A percentile compares a stretch with the other conserved stretches of the same genome.
These are phyloP conservation scores for Laspeyria flexula DNA, from an alignment of 2,888 invertebrate genomes.

Conservation along the genomic window DNA sequence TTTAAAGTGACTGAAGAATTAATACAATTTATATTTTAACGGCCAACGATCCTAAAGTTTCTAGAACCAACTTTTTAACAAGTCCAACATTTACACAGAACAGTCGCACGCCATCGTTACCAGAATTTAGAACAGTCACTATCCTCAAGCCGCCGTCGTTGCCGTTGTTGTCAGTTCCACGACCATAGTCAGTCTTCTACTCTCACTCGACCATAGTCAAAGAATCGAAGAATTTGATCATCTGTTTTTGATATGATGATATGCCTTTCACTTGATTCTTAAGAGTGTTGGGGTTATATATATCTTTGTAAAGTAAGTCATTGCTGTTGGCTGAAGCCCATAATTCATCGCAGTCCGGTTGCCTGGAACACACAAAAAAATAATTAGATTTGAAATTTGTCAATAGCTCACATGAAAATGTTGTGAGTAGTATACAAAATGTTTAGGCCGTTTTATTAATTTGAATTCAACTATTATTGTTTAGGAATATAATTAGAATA, in stretches of 20 bases:
- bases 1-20: neutral
- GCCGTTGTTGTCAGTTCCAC: neutral
- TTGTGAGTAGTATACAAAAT: too few relatives aligned
- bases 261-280: conserved; percentile 37
- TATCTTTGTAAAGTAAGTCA: conserved; percentile 52
- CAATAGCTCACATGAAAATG: too few relatives aligned
- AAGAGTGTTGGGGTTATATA: conserved; percentile 46
- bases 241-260: conserved; percentile 47
- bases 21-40: neutral
- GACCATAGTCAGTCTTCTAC: neutral
- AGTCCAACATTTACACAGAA: too few relatives aligned
- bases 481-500: too few relatives aligned
- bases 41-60: neutral
- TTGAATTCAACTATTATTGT: too few relatives aligned
- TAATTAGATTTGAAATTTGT: neutral
- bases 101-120: too few relatives aligned
- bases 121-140: too few relatives aligned
- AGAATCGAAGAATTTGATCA: conserved; percentile 60
- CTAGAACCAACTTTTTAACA: too few relatives aligned
- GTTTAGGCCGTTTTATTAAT: too few relatives aligned
- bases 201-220: conserved; percentile 16
- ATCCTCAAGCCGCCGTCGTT: neutral
- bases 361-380: conserved; percentile 49
- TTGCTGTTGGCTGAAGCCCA: conserved; percentile 55
- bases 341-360: conserved; percentile 52